Percentiles rank a stretch among this genome's conserved stretches.
Conservation (phyloP, 2,888 invertebrate genomes). For the Harmothoe impar region DNA sequence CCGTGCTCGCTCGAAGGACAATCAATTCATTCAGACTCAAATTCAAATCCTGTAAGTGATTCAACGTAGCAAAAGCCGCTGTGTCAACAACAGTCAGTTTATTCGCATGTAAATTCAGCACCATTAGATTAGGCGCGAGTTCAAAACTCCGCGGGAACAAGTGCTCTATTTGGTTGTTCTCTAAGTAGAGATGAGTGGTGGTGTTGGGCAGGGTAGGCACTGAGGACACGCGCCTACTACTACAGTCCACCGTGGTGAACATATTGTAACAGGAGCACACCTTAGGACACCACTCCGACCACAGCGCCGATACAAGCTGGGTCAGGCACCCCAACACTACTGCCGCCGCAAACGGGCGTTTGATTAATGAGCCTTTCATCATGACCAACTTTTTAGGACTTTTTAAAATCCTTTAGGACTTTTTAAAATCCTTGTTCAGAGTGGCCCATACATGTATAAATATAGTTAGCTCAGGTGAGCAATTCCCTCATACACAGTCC, state of each 20-base stretch:
- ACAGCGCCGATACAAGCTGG: background rate
- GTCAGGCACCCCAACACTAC: constrained; percentile 18
- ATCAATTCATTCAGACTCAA: constrained; percentile 68
- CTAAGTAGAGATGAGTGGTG: constrained; percentile 68
- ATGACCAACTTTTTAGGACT: too few species aligned
- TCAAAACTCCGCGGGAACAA: constrained; percentile 64
- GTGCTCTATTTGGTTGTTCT: constrained; percentile 68
- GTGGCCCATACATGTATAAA: too few species aligned
- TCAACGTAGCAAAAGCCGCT: constrained; percentile 66
- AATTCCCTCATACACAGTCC: too few species aligned
- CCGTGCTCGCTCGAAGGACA: constrained; percentile 50
- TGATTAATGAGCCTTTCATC: too few species aligned
- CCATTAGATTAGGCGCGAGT: constrained; percentile 64
- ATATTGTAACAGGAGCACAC: constrained; percentile 70
- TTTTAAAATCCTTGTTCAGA: too few species aligned
- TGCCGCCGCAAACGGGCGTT: background rate
- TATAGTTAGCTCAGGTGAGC: too few species aligned
- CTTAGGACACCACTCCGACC: constrained; percentile 68
- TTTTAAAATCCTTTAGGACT: too few species aligned
- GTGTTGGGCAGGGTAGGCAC: constrained; percentile 65
- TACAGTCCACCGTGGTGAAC: constrained; percentile 71
- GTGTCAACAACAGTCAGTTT: constrained; percentile 64
- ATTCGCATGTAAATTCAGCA: constrained; percentile 69
- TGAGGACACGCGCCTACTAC: constrained; percentile 61
- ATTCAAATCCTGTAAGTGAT: constrained; percentile 68